Base-by-base conservation (phyloP, 1,140 invertebrate species). In the Oryzaephilus surinamensis region DNA sequence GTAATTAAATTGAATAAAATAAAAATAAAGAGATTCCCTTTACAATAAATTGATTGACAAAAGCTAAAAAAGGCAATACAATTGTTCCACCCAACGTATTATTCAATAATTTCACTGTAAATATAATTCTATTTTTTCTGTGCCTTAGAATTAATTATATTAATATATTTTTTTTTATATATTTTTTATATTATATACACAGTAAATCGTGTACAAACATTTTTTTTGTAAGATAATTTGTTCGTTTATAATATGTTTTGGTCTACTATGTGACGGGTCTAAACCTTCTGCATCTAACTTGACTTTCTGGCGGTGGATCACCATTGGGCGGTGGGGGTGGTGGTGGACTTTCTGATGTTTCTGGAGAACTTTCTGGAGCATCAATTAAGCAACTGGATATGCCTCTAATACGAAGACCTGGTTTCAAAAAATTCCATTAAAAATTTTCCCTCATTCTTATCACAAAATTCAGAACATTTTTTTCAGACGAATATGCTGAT, bases 301-400 rank as follows among this genome's bases (percentile, higher is more conserved):
- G 52, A 21, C 56, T 57, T 37, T 62, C 60, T 16, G 54, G 43
- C 12, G 55, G 48, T 6, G 60, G 58, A 12, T 57, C 53, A 11
- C 58, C 60, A 13, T 38, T 39, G 0, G 57, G 54, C 12, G 59
- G 48, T 16, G 48, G 57, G 12, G 58, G 58, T 2, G 58, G 58
- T 12, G 58, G 56, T 6, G 57, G 59, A 2, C 58, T 57, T 30
- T 62, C 60, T 1, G 58, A 60, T 5, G 58, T 59, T 21, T 62
- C 60, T 8, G 60, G 58, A 6, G 56, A 59, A 38, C 58, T 60
- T 35, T 62, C 60, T 2, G 56, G 45, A 8, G 55, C 57, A 27
- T 55, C 60, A 15, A 62, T 59, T 7, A 60, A 46, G 41, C 57
- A 59, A 11, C 52, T 59, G 13, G 58, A 56, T 10, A 62, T 58